Conservation (phyloP, 2,888 invertebrate genomes). For the Drosophila tripunctata region DNA sequence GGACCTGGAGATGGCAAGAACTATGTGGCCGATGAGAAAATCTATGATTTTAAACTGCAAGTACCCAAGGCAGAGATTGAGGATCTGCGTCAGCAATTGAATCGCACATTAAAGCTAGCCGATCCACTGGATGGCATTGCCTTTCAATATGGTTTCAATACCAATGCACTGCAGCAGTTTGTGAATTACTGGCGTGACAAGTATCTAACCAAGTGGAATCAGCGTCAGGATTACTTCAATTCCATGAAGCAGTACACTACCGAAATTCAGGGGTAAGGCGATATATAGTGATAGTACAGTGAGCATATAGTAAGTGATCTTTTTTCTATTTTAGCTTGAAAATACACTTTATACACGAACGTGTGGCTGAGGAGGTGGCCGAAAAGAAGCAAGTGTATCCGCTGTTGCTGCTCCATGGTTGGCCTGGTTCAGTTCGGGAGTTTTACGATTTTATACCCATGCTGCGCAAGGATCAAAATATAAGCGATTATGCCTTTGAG, state of each 20-base stretch:
- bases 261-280: conserved; percentile 87
- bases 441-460: conserved; percentile 91
- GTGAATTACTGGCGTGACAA: conserved; percentile 91
- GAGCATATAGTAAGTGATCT: too few species aligned
- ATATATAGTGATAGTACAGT: too few species aligned
- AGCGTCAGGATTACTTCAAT: conserved; percentile 89
- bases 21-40: conserved; percentile 75
- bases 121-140: conserved; percentile 88
- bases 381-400: conserved; percentile 86
- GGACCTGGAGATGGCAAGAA: conserved; percentile 77
- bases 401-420: conserved; percentile 91
- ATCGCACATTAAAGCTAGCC: conserved; percentile 85
- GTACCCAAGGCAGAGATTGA: conserved; percentile 82
- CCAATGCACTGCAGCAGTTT: conserved; percentile 87
- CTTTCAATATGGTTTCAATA: conserved; percentile 93
- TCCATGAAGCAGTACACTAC: conserved; percentile 90
- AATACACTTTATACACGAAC: conserved; percentile 90
- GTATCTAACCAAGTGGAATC: conserved; percentile 88
- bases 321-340: conserved; percentile 74
- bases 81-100: conserved; percentile 87
- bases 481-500: conserved; percentile 88
- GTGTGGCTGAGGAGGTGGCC: conserved; percentile 84
- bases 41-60: conserved; percentile 72
- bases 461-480: conserved; percentile 85
- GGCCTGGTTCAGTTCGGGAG: conserved; percentile 93